A percentile compares a stretch with the other conserved stretches of the same genome.
Evolutionary conservation across 2,797 vertebrate species (phyloP).

Genomic region (Lates japonicus): DNA sequence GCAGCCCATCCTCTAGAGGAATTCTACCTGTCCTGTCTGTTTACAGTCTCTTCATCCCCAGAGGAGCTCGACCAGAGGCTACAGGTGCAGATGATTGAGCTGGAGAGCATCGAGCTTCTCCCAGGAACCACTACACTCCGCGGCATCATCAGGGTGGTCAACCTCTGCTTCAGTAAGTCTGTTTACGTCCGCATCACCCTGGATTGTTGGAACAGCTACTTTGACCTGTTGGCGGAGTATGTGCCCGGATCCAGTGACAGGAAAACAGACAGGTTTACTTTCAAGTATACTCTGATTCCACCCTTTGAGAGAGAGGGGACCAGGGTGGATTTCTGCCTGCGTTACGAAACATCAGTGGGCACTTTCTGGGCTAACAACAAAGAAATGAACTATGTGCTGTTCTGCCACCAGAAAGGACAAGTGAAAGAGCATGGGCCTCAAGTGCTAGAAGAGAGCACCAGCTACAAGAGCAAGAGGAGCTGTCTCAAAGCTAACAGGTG

Average conservation of each 20-base stretch:
- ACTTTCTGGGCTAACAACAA: slow-evolving; percentile 96
- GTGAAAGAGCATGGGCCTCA: slow-evolving; percentile 70
- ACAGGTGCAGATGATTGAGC: slow-evolving; percentile 87
- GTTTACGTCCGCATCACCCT: slow-evolving; percentile 90
- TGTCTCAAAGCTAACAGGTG: slow-evolving; percentile 94
- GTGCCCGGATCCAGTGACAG: slow-evolving; percentile 93
- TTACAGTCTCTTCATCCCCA: slow-evolving; percentile 86
- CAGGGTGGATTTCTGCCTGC: slow-evolving; percentile 94
- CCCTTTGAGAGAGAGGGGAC: slow-evolving; percentile 88
- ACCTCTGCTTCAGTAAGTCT: slow-evolving; percentile 92
- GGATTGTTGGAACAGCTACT: slow-evolving; percentile 91
- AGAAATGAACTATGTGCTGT: slow-evolving; percentile 91
- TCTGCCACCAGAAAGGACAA: slow-evolving; percentile 89
- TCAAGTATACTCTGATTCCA: slow-evolving; percentile 90
- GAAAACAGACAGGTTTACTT: slow-evolving; percentile 93
- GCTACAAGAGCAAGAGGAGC: slow-evolving; percentile 90
- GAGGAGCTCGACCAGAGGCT: slow-evolving; percentile 90
- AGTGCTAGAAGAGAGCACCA: slow-evolving; percentile 67
- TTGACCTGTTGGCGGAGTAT: slow-evolving; percentile 93
- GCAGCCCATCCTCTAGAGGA: slow-evolving; percentile 81
- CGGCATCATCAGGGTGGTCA: slow-evolving; percentile 92
- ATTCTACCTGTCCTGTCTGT: slow-evolving; percentile 89
- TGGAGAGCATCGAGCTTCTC: slow-evolving; percentile 90
- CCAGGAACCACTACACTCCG: slow-evolving; percentile 89
- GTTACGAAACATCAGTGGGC: slow-evolving; percentile 91